Conservation (phyloP, 2,113 vertebrate species). For the Anthoscopus minutus region DNA sequence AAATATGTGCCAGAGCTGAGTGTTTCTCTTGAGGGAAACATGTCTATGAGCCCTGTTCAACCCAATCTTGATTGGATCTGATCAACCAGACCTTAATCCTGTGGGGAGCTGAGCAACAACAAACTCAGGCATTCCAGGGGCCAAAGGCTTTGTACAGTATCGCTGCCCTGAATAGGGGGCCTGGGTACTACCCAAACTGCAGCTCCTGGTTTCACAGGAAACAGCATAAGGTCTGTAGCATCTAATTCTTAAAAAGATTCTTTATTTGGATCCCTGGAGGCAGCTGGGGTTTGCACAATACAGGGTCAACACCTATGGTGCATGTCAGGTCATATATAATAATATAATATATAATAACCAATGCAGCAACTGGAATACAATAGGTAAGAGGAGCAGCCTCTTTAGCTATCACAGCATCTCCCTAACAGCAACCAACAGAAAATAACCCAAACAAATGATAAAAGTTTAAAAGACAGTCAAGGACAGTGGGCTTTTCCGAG, state of each 20-base stretch:
- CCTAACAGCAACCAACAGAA: neutral
- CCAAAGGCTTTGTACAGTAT: neutral
- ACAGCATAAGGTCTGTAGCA: neutral
- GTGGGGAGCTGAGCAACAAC: neutral
- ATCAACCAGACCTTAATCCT: neutral
- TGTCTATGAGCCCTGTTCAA: neutral
- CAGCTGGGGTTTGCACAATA: neutral
- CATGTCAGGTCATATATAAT: neutral
- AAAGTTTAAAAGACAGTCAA: neutral
- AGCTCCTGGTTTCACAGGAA: neutral
- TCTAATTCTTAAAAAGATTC: neutral
- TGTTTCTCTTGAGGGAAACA: neutral
- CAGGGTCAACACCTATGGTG: neutral
- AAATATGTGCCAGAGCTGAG: neutral
- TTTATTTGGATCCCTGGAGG: neutral
- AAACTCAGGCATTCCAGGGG: neutral
- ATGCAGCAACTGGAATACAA: neutral
- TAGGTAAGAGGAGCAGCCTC: neutral
- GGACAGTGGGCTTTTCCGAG: neutral
- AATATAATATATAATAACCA: too few relatives aligned
- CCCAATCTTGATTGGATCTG: too few relatives aligned
- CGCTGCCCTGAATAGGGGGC: rapidly evolving
- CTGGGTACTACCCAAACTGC: neutral
- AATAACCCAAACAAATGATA: neutral
- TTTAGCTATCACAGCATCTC: neutral